These are phyloP conservation scores for Cheirogaleus medius DNA, from an alignment of 2,113 vertebrate species.

Conservation along the genomic window DNA sequence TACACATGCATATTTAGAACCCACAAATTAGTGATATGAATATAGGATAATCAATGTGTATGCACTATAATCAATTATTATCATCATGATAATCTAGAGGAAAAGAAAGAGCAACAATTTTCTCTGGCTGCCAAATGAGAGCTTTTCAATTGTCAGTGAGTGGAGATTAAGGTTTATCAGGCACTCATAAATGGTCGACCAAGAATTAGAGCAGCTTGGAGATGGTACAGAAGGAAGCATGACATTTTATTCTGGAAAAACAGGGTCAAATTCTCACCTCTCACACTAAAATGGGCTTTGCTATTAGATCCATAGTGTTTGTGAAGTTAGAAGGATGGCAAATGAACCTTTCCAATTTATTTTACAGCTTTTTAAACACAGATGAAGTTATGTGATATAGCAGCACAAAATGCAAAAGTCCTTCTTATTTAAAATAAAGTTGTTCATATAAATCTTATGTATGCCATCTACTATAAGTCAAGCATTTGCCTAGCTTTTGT, in stretches of 20 bases:
- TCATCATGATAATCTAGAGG: conserved; percentile 12
- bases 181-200: neutral
- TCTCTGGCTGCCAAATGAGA: conserved; percentile 30
- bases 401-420: conserved; percentile 70
- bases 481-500: conserved; percentile 84
- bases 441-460: conserved; percentile 82
- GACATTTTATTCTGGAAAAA: conserved; percentile 52
- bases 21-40: neutral
- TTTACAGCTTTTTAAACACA: conserved; percentile 62
- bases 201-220: conserved; percentile 29
- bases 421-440: conserved; percentile 79
- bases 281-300: conserved; percentile 33
- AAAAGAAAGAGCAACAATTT: conserved; percentile 54
- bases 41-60: conserved; percentile 30
- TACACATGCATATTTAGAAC: conserved; percentile 27
- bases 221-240: neutral
- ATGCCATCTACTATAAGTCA: conserved; percentile 82
- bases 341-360: conserved; percentile 75
- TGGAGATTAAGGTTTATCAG: conserved; percentile 15
- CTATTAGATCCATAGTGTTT: conserved; percentile 51
- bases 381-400: conserved; percentile 71
- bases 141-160: neutral
- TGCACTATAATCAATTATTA: conserved; percentile 27
- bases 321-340: conserved; percentile 62
- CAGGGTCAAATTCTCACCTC: conserved; percentile 19